A percentile compares a stretch with the other conserved stretches of the same genome.
phyloP scores from a whole-genome alignment of 2,888 invertebrate genomes.

The Acutogordius australiensis region DNA sequence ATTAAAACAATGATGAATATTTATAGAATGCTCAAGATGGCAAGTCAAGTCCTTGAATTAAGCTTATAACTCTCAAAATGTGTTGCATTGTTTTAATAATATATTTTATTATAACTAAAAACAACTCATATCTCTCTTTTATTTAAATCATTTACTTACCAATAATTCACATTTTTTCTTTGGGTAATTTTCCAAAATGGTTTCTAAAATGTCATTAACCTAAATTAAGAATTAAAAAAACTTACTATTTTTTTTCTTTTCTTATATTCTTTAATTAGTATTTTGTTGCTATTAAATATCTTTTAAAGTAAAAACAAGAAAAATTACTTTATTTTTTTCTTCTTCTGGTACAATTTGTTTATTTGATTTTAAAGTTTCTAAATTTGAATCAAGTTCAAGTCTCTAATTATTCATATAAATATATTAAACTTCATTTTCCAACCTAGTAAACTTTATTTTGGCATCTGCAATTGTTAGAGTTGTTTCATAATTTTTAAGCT shows the following conservation, averaged over 20 bases:
- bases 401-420: background rate
- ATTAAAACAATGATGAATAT: too few relatives aligned
- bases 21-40: too few relatives aligned
- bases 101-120: too few relatives aligned
- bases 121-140: too few relatives aligned
- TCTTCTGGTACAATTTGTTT: background rate
- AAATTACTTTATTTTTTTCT: background rate
- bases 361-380: background rate
- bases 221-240: background rate
- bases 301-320: background rate
- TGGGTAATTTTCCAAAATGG: background rate
- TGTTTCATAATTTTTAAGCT: background rate
- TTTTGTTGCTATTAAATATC: background rate
- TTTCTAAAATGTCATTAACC: background rate
- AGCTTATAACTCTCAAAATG: too few relatives aligned
- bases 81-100: too few relatives aligned
- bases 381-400: background rate
- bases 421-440: background rate
- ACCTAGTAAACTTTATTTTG: background rate
- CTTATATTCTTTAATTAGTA: background rate
- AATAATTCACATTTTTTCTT: background rate
- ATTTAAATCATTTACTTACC: too few relatives aligned
- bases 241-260: background rate
- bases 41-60: too few relatives aligned
- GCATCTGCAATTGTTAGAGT: background rate